These are phyloP conservation scores for Epistrophe eligans DNA, from an alignment of 2,888 invertebrate species.

Conservation along the genomic window DNA sequence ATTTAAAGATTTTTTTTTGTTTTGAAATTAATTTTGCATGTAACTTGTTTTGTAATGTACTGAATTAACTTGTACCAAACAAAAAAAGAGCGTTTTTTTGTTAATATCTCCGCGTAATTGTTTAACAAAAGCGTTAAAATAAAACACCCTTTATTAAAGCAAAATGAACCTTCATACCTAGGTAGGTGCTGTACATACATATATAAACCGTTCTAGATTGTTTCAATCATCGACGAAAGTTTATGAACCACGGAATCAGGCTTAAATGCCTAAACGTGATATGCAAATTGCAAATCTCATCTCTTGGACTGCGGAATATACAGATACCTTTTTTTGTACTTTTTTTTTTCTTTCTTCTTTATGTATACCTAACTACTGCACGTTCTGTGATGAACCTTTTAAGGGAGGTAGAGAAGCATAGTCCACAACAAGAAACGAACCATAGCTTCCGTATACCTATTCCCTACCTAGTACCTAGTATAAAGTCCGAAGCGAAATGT, in stretches of 20 bases:
- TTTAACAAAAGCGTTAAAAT: neutral
- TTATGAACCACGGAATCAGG: slow-evolving; percentile 71
- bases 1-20: no score
- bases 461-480: neutral
- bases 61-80: no score
- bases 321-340: neutral
- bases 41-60: no score
- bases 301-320: slow-evolving; percentile 30
- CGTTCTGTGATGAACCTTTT: slow-evolving; percentile 45
- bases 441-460: slow-evolving; percentile 45
- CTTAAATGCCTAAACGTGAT: slow-evolving; percentile 74
- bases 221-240: slow-evolving; percentile 69
- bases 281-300: slow-evolving; percentile 73
- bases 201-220: slow-evolving; percentile 59
- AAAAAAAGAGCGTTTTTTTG: no score
- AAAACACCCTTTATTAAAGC: neutral
- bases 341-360: neutral
- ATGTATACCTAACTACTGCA: slow-evolving; percentile 1
- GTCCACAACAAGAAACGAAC: slow-evolving; percentile 3
- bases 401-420: slow-evolving; percentile 36
- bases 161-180: neutral
- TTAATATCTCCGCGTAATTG: no score
- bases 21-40: no score
- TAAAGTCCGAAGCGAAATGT: slow-evolving; percentile 45
- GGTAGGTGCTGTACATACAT: no score